Evolutionary conservation across 2,888 invertebrate species (phyloP).

Genomic region (Drosophila eohydei): DNA sequence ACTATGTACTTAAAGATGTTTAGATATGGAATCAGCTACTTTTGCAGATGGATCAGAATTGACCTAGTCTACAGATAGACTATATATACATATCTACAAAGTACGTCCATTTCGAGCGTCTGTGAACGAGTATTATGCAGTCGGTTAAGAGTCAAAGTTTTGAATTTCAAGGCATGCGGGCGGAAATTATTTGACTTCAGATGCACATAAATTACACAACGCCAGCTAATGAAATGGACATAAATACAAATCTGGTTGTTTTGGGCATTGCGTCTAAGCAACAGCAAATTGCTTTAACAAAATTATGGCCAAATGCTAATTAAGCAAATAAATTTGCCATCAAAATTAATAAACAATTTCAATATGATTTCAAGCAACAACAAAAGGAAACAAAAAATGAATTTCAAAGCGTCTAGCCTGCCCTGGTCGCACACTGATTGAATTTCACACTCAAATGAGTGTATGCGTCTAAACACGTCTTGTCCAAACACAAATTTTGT

Average conservation of each 20-base stretch:
- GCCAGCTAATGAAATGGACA: slow-evolving; percentile 62
- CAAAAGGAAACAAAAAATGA: slow-evolving; percentile 35
- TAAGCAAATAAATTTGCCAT: slow-evolving; percentile 67
- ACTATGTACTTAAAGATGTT: no score
- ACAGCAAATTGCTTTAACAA: slow-evolving; percentile 64
- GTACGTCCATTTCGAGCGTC: background rate
- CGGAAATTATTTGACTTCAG: slow-evolving; percentile 14
- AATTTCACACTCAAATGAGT: slow-evolving; percentile 68
- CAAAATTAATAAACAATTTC: slow-evolving; percentile 74
- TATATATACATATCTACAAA: background rate
- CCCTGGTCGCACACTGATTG: slow-evolving; percentile 73
- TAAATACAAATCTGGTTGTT: slow-evolving; percentile 41
- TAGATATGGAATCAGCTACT: no score
- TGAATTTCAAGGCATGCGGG: slow-evolving; percentile 30
- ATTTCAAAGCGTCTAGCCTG: slow-evolving; percentile 28
- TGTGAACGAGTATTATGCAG: background rate
- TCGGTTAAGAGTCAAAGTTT: background rate
- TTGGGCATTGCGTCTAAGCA: slow-evolving; percentile 20
- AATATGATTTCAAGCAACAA: slow-evolving; percentile 8
- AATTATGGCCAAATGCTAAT: slow-evolving; percentile 77
- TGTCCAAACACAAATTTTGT: slow-evolving; percentile 61
- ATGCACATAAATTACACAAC: slow-evolving; percentile 59
- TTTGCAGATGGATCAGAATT: no score
- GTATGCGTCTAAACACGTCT: slow-evolving; percentile 19
- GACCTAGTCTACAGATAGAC: no score